Evolutionary conservation across 2,113 vertebrate genomes (phyloP), one percentile per base, ranked within the genome.

Genomic region (Crotophaga sulcirostris): DNA sequence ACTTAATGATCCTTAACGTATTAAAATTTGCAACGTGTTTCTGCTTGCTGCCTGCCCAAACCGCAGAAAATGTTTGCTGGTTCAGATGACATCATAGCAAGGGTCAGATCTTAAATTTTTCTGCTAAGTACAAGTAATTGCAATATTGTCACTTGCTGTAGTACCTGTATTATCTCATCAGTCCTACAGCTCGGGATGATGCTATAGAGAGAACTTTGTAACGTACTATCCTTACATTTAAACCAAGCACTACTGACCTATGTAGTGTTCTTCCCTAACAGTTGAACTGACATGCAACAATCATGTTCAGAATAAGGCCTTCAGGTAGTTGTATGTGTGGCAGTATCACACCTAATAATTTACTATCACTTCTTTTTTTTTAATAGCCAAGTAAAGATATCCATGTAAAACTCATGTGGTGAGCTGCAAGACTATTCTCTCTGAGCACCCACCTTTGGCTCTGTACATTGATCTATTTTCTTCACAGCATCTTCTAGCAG

Each of bases 1-100:
- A 92, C 81, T 96, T 97, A 97, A 97, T 97, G 97, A 97, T 92
- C 95, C 95, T 92, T 72, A 84, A 75, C 96, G 73, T 93, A 97
- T 96, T 97, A 95, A 97, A 97, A 94, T 93, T 66, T 89, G 90
- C 82, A 87, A 75, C 69, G 81, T 95, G 73, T 85, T 96, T 93
- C 95, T 96, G 87, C 87, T 96, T 86, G 54, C 94, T 93, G 82
- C 89, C 84, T 91, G 94, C 58, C 81, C 92, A 94, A 94, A 80
- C 21, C 62, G 93, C 84, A 70, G 82, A 82, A 82, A 94, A 72
- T 68, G 82, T 95, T 95, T 97, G 85, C 85, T 94, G 89, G 79
- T 84, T 82, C 93, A 63, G 84, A 78, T 96, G 95, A 94, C 89
- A 96, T 94, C 93, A 87, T 42, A 60, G 81, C 34, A 79, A 78